These are phyloP conservation scores for Marcusenius ussheri DNA, from an alignment of 2,113 vertebrate genomes.

Conservation along the genomic window DNA sequence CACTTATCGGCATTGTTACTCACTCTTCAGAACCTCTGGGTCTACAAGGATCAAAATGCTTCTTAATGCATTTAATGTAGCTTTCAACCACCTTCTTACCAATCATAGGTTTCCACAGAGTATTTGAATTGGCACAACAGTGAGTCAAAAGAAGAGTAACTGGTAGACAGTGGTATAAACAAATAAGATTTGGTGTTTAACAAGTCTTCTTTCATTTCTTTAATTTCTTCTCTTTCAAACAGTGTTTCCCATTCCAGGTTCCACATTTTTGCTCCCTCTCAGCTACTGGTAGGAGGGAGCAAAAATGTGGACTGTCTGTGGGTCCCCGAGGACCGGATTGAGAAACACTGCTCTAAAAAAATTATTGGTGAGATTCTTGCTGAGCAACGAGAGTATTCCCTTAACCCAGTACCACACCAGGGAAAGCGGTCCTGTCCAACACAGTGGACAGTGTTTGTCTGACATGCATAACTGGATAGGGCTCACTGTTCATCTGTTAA, in stretches of 20 bases:
- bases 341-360: neutral
- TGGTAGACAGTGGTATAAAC: neutral
- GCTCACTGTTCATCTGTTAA: neutral
- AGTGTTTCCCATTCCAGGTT: neutral
- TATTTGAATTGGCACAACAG: neutral
- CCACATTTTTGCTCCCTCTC: neutral
- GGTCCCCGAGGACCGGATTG: neutral
- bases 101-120: neutral
- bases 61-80: neutral
- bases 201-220: neutral
- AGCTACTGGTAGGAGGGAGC: no score
- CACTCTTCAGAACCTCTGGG: neutral
- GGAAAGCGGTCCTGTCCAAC: neutral
- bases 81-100: neutral
- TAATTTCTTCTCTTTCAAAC: neutral
- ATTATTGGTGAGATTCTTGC: neutral
- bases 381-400: neutral
- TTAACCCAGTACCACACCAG: neutral
- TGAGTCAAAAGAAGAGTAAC: neutral
- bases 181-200: neutral
- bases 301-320: neutral
- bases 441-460: neutral
- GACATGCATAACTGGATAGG: neutral
- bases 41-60: neutral
- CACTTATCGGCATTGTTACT: neutral